Conservation (phyloP, 2,113 vertebrate species). For the Nerophis ophidion region DNA sequence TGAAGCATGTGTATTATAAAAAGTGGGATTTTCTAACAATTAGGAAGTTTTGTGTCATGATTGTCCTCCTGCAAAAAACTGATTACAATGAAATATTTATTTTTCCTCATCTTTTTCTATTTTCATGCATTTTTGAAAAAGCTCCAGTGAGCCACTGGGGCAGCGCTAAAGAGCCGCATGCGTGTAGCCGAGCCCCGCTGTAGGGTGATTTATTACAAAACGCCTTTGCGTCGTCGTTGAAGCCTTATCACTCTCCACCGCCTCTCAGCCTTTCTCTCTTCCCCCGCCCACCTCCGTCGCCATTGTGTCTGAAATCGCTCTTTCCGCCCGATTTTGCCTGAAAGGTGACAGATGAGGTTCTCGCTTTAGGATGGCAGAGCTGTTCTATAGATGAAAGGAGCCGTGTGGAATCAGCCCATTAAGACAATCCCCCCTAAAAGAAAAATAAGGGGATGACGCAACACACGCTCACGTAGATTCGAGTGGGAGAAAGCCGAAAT, state of each 20-base stretch:
- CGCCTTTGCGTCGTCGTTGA: not conserved
- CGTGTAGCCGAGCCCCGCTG: no score
- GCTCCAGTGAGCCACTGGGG: no score
- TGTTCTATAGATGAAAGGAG: conserved; percentile 42
- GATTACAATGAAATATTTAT: no score
- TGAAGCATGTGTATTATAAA: no score
- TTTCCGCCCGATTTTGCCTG: conserved; percentile 52
- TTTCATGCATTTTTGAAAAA: no score
- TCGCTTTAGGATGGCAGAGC: conserved; percentile 32
- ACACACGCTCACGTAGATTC: conserved; percentile 13
- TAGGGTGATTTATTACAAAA: conserved; percentile 19
- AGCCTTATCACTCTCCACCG: not conserved
- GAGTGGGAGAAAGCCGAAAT: conserved; percentile 14
- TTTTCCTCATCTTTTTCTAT: no score
- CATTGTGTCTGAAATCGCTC: conserved; percentile 51
- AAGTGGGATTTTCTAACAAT: no score
- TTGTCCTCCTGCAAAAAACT: no score
- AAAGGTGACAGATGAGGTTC: conserved; percentile 49
- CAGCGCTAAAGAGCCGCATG: no score
- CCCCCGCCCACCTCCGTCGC: conserved; percentile 24
- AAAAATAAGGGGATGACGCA: conserved; percentile 33
- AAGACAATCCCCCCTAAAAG: conserved; percentile 36
- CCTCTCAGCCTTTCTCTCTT: conserved; percentile 27
- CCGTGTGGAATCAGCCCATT: conserved; percentile 47
- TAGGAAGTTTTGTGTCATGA: no score